These are phyloP conservation scores for fruit fly (Drosophila melanogaster) DNA, from an alignment of 1,140 invertebrate genomes.

Conservation along the genomic window DNA sequence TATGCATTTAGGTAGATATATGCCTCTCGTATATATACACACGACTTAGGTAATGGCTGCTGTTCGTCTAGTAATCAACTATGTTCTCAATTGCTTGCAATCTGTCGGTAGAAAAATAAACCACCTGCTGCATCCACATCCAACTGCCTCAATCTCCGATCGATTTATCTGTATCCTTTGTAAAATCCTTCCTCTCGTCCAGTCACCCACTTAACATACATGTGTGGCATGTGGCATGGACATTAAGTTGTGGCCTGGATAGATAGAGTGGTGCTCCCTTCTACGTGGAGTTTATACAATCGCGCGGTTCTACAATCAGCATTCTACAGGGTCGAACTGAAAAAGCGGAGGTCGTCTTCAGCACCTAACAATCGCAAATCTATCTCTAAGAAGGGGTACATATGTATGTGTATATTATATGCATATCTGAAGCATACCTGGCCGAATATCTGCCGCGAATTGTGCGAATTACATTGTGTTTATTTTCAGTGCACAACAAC, in stretches of 20 bases:
- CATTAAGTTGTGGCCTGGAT: slow-evolving; percentile 24
- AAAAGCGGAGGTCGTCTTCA: slow-evolving; percentile 13
- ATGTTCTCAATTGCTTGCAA: slow-evolving; percentile 52
- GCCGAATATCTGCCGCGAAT: slow-evolving; percentile 40
- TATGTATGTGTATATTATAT: slow-evolving; percentile 4
- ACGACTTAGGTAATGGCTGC: slow-evolving; percentile 41
- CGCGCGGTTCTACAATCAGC: slow-evolving; percentile 35
- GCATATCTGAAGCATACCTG: slow-evolving; percentile 24
- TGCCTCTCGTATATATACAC: slow-evolving; percentile 52
- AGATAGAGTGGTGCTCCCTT: slow-evolving; percentile 31
- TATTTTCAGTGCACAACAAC: slow-evolving; percentile 65
- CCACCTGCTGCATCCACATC: slow-evolving; percentile 36
- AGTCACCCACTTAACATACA: slow-evolving; percentile 19
- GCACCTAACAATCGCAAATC: slow-evolving; percentile 26
- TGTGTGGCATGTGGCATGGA: slow-evolving; percentile 17
- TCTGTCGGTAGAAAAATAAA: slow-evolving; percentile 77
- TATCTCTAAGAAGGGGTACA: slow-evolving; percentile 9
- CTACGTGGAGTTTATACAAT: slow-evolving; percentile 47
- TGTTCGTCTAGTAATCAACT: slow-evolving; percentile 39
- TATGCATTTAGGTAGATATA: slow-evolving; percentile 51
- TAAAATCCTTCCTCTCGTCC: slow-evolving; percentile 24
- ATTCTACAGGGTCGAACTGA: slow-evolving; percentile 26
- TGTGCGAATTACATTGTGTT: slow-evolving; percentile 49
- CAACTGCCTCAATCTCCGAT: background rate
- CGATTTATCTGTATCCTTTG: slow-evolving; percentile 9